Evolutionary conservation across 2,888 invertebrate species (phyloP), one percentile per base, ranked within the genome.

Genomic region (Drosophila atroscutellata): DNA sequence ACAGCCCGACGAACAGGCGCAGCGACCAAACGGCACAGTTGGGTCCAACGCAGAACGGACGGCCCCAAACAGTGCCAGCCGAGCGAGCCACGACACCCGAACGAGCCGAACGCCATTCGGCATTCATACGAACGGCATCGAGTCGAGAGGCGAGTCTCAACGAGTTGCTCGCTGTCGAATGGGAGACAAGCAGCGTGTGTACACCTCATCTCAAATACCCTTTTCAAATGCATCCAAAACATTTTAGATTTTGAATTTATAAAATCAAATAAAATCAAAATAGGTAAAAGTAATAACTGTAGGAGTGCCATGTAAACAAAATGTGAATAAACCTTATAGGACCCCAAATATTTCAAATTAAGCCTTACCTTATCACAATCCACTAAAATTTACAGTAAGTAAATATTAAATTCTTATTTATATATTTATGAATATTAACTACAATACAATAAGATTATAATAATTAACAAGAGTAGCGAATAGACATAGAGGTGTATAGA

Each of bases 71-170:
- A 57, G 66, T 52, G 37, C 2, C 59, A 61, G 8, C 15, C 58
- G 68, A 59, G 13, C 24, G 13, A 18, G 24, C 9, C 26, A 39
- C 64, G 55, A 37, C 36, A 8, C 8, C 9, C 36, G 15, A n/a
- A 6, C 26, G 24, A 54, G n/a, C 68, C 66, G 66, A 67, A 28
- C 26, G 3, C 2, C 34, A 18, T 34, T 51, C 73, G 74, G 26
- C 45, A 45, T 13, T 51, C 9, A 70, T 28, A 49, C 77, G 75
- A 72, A n/a, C 30, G 52, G 20, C 60, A 36, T 69, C 49, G 57
- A 79, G 81, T 76, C 72, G 64, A 81, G 77, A 77, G 77, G 62
- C 77, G 66, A 79, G 81, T 69, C 71, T 66, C 50, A 72, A 66
- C 77, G 80, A 78, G 77, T 72, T 62, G 49, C 47, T 28, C 32